phyloP scores from a whole-genome alignment of 2,113 vertebrate genomes.

The Pachycephala philippinensis region DNA sequence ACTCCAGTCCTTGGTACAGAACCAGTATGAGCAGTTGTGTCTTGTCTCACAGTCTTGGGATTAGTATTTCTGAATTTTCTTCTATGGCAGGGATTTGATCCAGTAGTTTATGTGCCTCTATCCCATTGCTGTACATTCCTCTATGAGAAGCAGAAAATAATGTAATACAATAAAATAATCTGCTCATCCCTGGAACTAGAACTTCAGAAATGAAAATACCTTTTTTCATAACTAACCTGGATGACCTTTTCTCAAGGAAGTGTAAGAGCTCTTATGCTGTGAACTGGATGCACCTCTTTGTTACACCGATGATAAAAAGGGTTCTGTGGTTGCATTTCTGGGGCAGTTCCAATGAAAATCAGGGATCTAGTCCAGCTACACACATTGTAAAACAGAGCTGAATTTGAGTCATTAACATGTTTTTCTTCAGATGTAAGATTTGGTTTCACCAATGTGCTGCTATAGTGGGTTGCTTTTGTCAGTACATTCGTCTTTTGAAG shows the following conservation, averaged over 20 bases:
- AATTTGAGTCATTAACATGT: background rate
- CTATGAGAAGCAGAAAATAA: background rate
- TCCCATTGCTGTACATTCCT: background rate
- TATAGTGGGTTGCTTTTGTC: background rate
- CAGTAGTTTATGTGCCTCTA: background rate
- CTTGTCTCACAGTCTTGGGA: background rate
- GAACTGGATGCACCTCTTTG: background rate
- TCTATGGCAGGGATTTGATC: background rate
- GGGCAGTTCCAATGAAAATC: background rate
- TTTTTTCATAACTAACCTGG: background rate
- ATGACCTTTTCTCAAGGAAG: background rate
- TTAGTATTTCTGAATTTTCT: background rate
- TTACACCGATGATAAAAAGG: background rate
- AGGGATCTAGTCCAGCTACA: background rate
- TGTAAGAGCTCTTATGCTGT: background rate
- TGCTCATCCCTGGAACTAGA: background rate
- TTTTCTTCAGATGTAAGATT: background rate
- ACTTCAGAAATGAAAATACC: background rate
- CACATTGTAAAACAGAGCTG: background rate
- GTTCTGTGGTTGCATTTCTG: background rate
- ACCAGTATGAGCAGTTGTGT: background rate
- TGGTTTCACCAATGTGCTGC: background rate
- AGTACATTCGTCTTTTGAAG: background rate
- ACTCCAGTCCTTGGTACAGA: background rate
- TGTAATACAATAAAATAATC: background rate